A percentile compares a stretch with the other conserved stretches of the same genome.
Conservation (phyloP, 2,113 vertebrate species). For the Laticauda laticaudata region DNA sequence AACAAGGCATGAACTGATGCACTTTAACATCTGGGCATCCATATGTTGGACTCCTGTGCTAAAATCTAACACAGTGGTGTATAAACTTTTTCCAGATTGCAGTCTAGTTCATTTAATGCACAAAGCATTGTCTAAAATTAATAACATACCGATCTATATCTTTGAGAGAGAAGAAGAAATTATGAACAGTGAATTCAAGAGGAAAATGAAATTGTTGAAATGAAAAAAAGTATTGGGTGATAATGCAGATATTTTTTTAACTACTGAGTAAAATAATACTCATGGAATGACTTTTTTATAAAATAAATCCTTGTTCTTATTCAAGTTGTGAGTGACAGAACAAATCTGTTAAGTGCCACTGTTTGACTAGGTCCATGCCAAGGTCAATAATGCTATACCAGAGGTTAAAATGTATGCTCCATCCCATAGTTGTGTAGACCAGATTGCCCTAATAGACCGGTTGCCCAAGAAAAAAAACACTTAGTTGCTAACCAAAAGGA, state of each 20-base stretch:
- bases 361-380: neutral
- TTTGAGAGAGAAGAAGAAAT: neutral
- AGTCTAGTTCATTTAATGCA: neutral
- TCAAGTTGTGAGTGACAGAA: neutral
- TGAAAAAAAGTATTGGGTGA: neutral
- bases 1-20: neutral
- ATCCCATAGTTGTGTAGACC: too few relatives aligned
- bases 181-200: neutral
- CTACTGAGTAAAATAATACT: neutral
- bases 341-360: neutral
- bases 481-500: neutral
- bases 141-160: neutral
- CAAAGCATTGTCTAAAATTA: neutral
- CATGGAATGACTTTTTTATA: neutral
- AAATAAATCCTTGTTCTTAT: neutral
- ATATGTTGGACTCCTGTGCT: neutral
- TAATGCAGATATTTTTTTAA: neutral
- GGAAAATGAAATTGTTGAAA: neutral
- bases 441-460: too few relatives aligned
- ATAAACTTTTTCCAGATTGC: neutral
- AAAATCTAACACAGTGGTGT: neutral
- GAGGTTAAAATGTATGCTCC: neutral
- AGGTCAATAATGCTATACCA: neutral
- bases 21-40: neutral
- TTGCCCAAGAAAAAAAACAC: too few relatives aligned